Evolutionary conservation across 1,140 invertebrate species (phyloP).

Genomic region (Sitobion miscanthi): DNA sequence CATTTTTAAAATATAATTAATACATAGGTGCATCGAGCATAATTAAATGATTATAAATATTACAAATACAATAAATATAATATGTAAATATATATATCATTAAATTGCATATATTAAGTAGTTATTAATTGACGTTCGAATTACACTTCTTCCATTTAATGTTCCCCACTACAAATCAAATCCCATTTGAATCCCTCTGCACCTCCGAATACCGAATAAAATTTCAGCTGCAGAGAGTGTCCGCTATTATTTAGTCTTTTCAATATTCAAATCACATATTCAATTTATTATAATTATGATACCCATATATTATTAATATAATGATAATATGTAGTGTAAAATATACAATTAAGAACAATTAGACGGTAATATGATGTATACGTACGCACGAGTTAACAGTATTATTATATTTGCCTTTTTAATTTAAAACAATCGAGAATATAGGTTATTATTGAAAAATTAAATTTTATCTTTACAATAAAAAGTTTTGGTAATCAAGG

Average conservation of each 20-base stretch:
- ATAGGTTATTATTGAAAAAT: not conserved
- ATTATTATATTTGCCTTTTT: not conserved
- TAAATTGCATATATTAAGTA: not conserved
- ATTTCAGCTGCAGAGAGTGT: not conserved
- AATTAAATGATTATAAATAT: not conserved
- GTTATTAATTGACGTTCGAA: not conserved
- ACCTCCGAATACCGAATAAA: too few relatives aligned
- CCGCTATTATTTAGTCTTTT: not conserved
- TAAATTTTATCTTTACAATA: not conserved
- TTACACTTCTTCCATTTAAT: not conserved
- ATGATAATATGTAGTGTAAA: too few relatives aligned
- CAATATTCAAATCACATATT: too few relatives aligned
- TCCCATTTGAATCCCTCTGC: too few relatives aligned
- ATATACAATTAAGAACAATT: not conserved
- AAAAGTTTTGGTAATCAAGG: not conserved
- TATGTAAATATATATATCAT: too few relatives aligned
- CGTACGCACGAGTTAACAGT: not conserved
- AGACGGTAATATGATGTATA: not conserved
- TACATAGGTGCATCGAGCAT: too few relatives aligned
- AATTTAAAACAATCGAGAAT: not conserved
- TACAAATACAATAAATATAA: not conserved
- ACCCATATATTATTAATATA: too few relatives aligned
- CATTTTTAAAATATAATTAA: not conserved
- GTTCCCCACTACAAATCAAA: not conserved
- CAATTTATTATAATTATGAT: too few relatives aligned